Percentiles rank a stretch among this genome's conserved stretches.
These are phyloP conservation scores for Lepidostoma basale DNA, from an alignment of 1,140 invertebrate species.

Conservation along the genomic window DNA sequence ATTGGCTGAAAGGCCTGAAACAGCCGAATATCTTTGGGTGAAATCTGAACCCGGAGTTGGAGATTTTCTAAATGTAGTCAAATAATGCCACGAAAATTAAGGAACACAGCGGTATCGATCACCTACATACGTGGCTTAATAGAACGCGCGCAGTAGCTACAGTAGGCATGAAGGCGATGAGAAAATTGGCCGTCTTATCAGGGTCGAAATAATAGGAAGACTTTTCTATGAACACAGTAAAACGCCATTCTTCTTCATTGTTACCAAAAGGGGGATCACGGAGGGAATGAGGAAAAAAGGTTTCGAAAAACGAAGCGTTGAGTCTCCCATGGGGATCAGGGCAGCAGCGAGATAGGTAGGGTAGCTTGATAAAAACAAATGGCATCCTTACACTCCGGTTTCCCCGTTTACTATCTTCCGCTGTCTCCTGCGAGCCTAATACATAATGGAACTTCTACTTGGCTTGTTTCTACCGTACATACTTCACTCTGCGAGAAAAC, in stretches of 20 bases:
- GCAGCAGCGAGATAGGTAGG: slow-evolving; percentile 35
- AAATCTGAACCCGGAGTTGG: not conserved
- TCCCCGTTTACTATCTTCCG: slow-evolving; percentile 37
- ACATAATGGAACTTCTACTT: slow-evolving; percentile 46
- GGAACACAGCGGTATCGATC: too few species aligned
- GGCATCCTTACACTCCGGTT: slow-evolving; percentile 46
- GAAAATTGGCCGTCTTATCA: slow-evolving; percentile 21
- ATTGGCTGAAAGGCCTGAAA: not conserved
- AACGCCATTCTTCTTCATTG: slow-evolving; percentile 46
- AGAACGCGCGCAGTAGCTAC: too few species aligned
- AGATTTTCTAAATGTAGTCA: not conserved
- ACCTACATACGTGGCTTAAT: too few species aligned
- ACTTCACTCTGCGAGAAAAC: slow-evolving; percentile 40
- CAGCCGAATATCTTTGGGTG: not conserved
- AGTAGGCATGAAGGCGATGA: not conserved
- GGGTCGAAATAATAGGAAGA: slow-evolving; percentile 30
- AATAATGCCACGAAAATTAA: too few species aligned
- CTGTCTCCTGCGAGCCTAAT: slow-evolving; percentile 41
- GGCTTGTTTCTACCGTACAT: slow-evolving; percentile 37
- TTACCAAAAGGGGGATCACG: slow-evolving; percentile 37
- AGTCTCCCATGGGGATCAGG: slow-evolving; percentile 43
- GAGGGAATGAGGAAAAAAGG: slow-evolving; percentile 38
- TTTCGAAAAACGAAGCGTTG: slow-evolving; percentile 47
- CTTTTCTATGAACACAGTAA: slow-evolving; percentile 44
- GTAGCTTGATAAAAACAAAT: slow-evolving; percentile 47